These are phyloP conservation scores for Dryobotodes eremita DNA, from an alignment of 2,888 invertebrate species.

Conservation along the genomic window DNA sequence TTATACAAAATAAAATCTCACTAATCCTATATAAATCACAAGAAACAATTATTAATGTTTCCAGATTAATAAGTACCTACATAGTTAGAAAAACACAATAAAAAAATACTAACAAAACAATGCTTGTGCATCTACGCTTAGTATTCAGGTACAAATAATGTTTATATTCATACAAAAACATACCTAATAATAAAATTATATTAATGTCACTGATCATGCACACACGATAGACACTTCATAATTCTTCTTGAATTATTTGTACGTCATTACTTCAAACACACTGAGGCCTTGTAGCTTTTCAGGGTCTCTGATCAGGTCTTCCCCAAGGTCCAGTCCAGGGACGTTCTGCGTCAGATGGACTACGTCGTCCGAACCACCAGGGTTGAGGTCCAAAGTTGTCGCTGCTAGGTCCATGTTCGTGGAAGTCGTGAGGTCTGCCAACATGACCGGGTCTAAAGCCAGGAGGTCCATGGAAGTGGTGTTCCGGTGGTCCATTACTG, in stretches of 20 bases:
- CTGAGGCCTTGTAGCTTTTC: not conserved
- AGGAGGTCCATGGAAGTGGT: constrained; percentile 1
- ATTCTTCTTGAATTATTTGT: too few relatives aligned
- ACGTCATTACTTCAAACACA: too few relatives aligned
- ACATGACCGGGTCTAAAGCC: not conserved
- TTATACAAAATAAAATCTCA: too few relatives aligned
- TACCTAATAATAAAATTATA: constrained; percentile 2
- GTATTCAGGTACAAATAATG: not conserved
- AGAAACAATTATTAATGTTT: not conserved
- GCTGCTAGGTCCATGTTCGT: not conserved
- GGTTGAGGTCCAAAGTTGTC: not conserved
- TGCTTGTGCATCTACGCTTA: not conserved
- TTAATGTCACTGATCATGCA: too few relatives aligned
- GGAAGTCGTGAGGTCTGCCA: constrained; percentile 27
- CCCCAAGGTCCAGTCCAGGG: not conserved
- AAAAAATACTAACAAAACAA: not conserved
- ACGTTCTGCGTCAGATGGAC: constrained; percentile 6
- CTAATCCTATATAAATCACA: not conserved
- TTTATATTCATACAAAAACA: not conserved
- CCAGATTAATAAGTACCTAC: too few relatives aligned
- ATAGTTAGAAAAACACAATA: not conserved
- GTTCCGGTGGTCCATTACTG: too few relatives aligned
- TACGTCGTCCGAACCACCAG: constrained; percentile 42
- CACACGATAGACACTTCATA: too few relatives aligned
- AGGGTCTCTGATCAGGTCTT: constrained; percentile 8